Conservation (phyloP, 2,113 vertebrate species). For the Passer montanus region DNA sequence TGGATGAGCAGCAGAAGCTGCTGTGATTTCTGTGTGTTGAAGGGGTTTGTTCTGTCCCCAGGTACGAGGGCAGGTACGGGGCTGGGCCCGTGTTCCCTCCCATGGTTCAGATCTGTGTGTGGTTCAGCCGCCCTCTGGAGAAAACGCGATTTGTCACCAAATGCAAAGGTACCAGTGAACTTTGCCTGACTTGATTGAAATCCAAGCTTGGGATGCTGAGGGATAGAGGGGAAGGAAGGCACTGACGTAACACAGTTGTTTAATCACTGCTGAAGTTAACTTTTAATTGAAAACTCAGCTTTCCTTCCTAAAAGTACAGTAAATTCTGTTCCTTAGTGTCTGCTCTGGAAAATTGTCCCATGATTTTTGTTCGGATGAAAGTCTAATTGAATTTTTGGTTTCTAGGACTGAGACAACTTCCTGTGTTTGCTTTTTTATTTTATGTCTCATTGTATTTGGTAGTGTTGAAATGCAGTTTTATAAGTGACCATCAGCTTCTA, state of each 20-base stretch:
- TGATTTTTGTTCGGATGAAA: background rate
- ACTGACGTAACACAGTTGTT: background rate
- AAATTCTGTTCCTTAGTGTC: background rate
- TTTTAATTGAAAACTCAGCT: constrained; percentile 15
- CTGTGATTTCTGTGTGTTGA: background rate
- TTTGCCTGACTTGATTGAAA: background rate
- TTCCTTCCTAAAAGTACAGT: constrained; percentile 1
- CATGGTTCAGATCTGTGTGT: constrained; percentile 85
- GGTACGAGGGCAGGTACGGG: constrained; percentile 87
- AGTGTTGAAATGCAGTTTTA: background rate
- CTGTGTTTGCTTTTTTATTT: background rate
- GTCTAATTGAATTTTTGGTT: background rate
- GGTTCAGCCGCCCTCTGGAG: constrained; percentile 89
- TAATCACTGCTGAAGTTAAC: background rate
- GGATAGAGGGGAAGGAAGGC: background rate
- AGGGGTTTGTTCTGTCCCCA: constrained; percentile 27
- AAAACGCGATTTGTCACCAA: constrained; percentile 84
- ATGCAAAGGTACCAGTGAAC: constrained; percentile 85
- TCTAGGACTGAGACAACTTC: background rate
- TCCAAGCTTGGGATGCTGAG: background rate
- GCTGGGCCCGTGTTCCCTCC: constrained; percentile 81
- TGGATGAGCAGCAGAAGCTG: background rate
- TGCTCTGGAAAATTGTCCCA: background rate
- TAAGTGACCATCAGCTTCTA: background rate
- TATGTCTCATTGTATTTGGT: background rate